These are phyloP conservation scores for Streblospio benedicti DNA, from an alignment of 1,140 invertebrate species.

Conservation along the genomic window DNA sequence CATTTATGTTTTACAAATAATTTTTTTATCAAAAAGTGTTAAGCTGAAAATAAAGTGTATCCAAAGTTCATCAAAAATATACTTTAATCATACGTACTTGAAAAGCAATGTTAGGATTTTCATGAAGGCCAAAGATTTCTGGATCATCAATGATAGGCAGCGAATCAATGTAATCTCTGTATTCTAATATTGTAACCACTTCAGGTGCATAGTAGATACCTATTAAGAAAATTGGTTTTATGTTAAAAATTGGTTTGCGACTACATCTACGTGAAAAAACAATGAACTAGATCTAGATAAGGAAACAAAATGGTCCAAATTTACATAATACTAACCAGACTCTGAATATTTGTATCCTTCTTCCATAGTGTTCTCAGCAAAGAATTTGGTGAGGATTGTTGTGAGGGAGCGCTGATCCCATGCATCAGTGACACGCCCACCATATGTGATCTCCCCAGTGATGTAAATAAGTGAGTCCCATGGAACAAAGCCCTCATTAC, in stretches of 20 bases:
- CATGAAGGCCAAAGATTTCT: slow-evolving; percentile 85
- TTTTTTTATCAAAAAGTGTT: no score
- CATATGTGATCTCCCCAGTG: slow-evolving; percentile 76
- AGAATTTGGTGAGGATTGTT: slow-evolving; percentile 72
- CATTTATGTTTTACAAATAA: no score
- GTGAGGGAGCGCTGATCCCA: slow-evolving; percentile 78
- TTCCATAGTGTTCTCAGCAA: slow-evolving; percentile 59
- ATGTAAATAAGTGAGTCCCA: slow-evolving; percentile 83
- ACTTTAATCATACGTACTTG: slow-evolving; percentile 59
- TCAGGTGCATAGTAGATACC: slow-evolving; percentile 65
- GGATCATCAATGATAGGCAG: slow-evolving; percentile 73
- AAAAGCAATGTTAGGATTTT: slow-evolving; percentile 79
- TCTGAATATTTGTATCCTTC: slow-evolving; percentile 64
- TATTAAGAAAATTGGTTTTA: no score
- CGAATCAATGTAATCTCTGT: slow-evolving; percentile 60
- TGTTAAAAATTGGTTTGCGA: no score
- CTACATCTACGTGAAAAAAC: no score
- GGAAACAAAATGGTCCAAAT: no score
- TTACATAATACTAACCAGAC: slow-evolving; percentile 51
- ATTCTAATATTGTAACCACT: slow-evolving; percentile 37
- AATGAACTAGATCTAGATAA: no score
- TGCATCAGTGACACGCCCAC: slow-evolving; percentile 78
- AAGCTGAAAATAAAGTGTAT: no score
- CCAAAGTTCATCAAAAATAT: no score
- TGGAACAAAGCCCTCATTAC: slow-evolving; percentile 60